A percentile compares a stretch with the other conserved stretches of the same genome.
Conservation (phyloP, 2,797 vertebrate genomes). For the Mormyrops attenuatus region DNA sequence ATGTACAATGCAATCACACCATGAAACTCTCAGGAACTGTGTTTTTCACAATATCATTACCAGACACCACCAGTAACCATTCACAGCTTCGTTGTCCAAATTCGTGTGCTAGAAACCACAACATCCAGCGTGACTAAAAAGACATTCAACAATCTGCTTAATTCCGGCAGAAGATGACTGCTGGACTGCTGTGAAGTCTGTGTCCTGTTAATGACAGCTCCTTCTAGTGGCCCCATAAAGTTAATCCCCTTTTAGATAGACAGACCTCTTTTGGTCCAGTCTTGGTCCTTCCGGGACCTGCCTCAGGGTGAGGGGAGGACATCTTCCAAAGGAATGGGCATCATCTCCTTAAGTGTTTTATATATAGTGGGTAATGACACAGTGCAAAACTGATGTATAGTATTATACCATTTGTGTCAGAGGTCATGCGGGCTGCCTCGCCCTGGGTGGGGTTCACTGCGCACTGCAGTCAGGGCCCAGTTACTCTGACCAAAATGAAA, state of each 20-base stretch:
- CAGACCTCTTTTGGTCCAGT: neutral
- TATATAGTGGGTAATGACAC: constrained; percentile 70
- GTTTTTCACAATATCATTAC: neutral
- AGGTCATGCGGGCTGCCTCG: constrained; percentile 63
- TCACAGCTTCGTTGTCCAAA: neutral
- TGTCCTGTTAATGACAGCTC: neutral
- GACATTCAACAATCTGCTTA: neutral
- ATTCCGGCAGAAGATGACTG: neutral
- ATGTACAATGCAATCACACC: neutral
- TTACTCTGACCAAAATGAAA: constrained; percentile 69
- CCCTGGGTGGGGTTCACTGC: constrained; percentile 54
- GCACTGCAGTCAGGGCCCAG: constrained; percentile 49
- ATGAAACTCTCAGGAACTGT: neutral
- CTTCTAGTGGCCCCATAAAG: neutral
- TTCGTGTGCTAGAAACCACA: neutral
- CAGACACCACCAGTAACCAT: neutral
- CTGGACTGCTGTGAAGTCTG: neutral
- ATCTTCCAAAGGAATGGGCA: constrained; percentile 13
- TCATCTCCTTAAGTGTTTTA: constrained; percentile 41
- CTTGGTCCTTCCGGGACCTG: neutral
- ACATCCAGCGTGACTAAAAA: neutral
- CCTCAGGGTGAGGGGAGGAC: neutral
- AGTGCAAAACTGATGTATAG: constrained; percentile 55
- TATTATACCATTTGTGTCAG: constrained; percentile 59
- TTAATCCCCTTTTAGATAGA: neutral